Base-by-base conservation (phyloP, 2,797 vertebrate species). In the Triplophysa bombifrons region DNA sequence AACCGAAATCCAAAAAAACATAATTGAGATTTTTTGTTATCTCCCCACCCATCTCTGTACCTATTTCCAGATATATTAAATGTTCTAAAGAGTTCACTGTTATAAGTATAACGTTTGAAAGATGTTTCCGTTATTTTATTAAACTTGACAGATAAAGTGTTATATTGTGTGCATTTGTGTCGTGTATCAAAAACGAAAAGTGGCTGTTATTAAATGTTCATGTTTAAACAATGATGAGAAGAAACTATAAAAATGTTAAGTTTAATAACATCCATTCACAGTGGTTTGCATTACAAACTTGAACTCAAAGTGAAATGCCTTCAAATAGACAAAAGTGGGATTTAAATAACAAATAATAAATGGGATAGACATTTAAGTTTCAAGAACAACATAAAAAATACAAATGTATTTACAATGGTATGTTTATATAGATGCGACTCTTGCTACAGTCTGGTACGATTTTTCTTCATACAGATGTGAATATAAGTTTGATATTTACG, bases 101-200 rank as follows among this genome's bases (percentile, higher is more conserved):
- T 88, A 69, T 84, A 83, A 85, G 84, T 84, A 88, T 86, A 90
- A 87, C 80, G 86, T 68, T 84, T 89, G 83, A 87, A 89, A 89
- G 82, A 86, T 85, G 85, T 90, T 90, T 90, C 86, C 88, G 89
- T 92, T 91, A 87, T 88, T 91, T 92, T 91, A 92, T 90, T 88
- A 89, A 92, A 83, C 80, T 76, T 65, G 17, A 74, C 73, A 77
- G 60, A 75, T 70, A 51, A 69, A 81, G 56, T 34, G 68, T 83
- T 34, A 71, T 25, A 11, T 25, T 25, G 70, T 72, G 60, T 72
- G 64, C 22, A 58, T 46, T 69, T 82, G 66, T 84, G 61, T 70
- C 50, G 34, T 6, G 61, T 72, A 17, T 38, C 55, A 6, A 55
- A 51, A 17, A 51, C 17, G 14, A 50, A 19, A 51, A 51, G 50